phyloP scores from a whole-genome alignment of 2,888 invertebrate genomes.

The Toxonevra muliebris region DNA sequence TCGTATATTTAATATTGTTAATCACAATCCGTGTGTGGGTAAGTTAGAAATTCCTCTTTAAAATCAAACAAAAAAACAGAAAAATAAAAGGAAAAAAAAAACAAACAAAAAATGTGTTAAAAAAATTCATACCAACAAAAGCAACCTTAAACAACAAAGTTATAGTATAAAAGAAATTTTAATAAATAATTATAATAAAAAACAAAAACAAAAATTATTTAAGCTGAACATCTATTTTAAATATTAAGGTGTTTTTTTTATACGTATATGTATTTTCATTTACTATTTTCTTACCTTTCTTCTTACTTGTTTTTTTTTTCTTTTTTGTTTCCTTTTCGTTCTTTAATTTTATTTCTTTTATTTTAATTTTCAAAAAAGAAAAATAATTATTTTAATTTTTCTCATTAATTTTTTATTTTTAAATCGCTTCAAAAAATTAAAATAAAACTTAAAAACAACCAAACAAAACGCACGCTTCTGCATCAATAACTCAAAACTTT shows the following conservation, averaged over 20 bases:
- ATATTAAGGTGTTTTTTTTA: slow-evolving; percentile 8
- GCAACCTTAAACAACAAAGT: slow-evolving; percentile 30
- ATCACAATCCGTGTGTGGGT: slow-evolving; percentile 95
- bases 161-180: slow-evolving; percentile 21
- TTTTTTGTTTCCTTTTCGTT: slow-evolving; percentile 22
- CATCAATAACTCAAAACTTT: slow-evolving; percentile 45
- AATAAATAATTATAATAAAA: slow-evolving; percentile 21
- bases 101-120: slow-evolving; percentile 9
- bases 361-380: slow-evolving; percentile 6
- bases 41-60: slow-evolving; percentile 66
- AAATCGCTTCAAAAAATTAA: slow-evolving; percentile 48
- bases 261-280: slow-evolving; percentile 7
- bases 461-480: slow-evolving; percentile 63
- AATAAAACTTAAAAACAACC: slow-evolving; percentile 42
- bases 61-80: slow-evolving; percentile 33
- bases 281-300: slow-evolving; percentile 33
- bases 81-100: slow-evolving; percentile 16
- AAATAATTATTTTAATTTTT: neutral
- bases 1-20: slow-evolving; percentile 86
- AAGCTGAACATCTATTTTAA: slow-evolving; percentile 16
- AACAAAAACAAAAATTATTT: slow-evolving; percentile 10
- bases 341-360: slow-evolving; percentile 16
- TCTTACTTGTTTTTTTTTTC: slow-evolving; percentile 37
- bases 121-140: slow-evolving; percentile 24
- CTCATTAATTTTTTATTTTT: slow-evolving; percentile 39